Conservation (phyloP, 2,113 vertebrate species). For the Ascaphus truei region DNA sequence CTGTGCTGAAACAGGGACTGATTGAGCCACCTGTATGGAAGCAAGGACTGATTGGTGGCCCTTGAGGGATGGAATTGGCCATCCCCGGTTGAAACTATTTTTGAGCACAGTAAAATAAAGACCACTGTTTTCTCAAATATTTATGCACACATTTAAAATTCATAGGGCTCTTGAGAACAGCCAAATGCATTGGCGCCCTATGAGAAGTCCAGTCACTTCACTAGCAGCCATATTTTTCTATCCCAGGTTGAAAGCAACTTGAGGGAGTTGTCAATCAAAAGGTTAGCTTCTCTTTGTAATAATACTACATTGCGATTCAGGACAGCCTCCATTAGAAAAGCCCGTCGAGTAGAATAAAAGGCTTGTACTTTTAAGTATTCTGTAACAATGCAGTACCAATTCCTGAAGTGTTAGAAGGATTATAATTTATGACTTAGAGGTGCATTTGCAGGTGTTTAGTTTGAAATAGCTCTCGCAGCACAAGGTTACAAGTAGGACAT, state of each 20-base stretch:
- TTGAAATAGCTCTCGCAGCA: slow-evolving; percentile 8
- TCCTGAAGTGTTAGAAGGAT: background rate
- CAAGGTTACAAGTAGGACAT: slow-evolving; percentile 30
- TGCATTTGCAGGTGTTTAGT: slow-evolving; percentile 1
- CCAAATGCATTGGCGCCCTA: background rate
- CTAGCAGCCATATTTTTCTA: background rate
- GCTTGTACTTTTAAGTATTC: too few species aligned
- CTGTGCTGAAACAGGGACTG: too few species aligned
- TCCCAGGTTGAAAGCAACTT: background rate
- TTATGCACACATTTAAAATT: slow-evolving; percentile 17
- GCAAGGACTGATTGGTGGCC: too few species aligned
- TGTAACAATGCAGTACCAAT: too few species aligned
- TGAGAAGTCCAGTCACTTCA: background rate
- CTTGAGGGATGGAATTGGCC: too few species aligned
- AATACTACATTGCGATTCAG: too few species aligned
- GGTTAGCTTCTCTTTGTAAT: too few species aligned
- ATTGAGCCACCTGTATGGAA: too few species aligned
- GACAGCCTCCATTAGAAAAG: too few species aligned
- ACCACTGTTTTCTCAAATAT: slow-evolving; percentile 12
- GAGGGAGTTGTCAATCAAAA: too few species aligned
- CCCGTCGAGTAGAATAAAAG: too few species aligned
- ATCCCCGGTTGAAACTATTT: background rate
- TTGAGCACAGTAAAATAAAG: slow-evolving; percentile 19
- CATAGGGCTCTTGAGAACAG: background rate
- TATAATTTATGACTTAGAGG: background rate